phyloP scores from a whole-genome alignment of 2,113 vertebrate genomes.

The Edolisoma coerulescens region DNA sequence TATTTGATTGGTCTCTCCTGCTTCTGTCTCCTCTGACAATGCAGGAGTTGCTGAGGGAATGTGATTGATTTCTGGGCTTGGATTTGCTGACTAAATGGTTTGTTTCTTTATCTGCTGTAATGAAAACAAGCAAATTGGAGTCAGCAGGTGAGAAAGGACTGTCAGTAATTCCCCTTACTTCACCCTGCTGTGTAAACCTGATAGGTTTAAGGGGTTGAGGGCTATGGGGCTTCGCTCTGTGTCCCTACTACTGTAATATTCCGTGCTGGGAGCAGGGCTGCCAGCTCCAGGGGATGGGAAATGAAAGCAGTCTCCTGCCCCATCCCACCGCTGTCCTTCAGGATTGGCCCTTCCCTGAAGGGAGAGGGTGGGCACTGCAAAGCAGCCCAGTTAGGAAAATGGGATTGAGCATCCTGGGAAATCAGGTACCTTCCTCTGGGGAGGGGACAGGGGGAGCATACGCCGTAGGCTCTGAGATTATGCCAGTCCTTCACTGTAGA shows the following conservation, averaged over 20 bases:
- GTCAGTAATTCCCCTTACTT: neutral
- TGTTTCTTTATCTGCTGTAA: neutral
- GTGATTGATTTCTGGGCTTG: neutral
- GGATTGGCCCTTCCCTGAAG: neutral
- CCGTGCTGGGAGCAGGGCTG: neutral
- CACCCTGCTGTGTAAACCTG: neutral
- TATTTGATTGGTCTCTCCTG: neutral
- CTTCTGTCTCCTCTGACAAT: neutral
- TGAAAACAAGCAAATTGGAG: neutral
- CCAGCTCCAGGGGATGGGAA: neutral
- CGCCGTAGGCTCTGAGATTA: neutral
- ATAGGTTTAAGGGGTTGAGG: neutral
- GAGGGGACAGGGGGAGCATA: neutral
- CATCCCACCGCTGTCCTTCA: neutral
- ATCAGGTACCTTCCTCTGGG: neutral
- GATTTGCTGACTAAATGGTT: neutral
- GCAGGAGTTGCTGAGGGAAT: neutral
- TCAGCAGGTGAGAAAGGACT: neutral
- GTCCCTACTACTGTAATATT: rapidly evolving
- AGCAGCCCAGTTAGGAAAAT: neutral
- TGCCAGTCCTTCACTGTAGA: neutral
- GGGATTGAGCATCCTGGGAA: neutral
- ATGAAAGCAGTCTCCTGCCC: neutral
- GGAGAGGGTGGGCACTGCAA: neutral
- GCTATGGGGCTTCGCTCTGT: neutral